phyloP scores from a whole-genome alignment of 2,113 vertebrate genomes.

The Dasyprocta punctata region DNA sequence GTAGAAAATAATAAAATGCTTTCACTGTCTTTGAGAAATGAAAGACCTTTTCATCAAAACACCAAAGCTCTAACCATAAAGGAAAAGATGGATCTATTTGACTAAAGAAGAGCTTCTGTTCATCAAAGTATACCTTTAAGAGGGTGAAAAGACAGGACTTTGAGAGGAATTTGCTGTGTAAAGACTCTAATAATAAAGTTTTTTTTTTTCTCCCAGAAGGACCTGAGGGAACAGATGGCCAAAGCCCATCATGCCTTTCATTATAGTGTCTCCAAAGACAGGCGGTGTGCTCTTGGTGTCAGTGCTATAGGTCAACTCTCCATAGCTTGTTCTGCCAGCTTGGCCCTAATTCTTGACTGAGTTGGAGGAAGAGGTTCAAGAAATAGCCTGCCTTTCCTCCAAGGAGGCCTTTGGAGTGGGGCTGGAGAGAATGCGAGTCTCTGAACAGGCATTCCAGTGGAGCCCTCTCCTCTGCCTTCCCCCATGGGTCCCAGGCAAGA shows the following conservation, averaged over 20 bases:
- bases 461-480: background rate
- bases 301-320: background rate
- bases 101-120: background rate
- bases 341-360: background rate
- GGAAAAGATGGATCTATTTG: background rate
- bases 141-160: background rate
- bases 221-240: background rate
- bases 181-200: background rate
- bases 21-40: conserved; percentile 26
- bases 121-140: background rate
- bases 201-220: background rate
- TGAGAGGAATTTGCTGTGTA: background rate
- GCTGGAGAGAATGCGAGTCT: background rate
- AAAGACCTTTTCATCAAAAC: background rate
- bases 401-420: background rate
- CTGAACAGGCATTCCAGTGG: conserved; percentile 17
- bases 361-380: background rate
- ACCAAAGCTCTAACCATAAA: background rate
- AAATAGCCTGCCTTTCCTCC: background rate
- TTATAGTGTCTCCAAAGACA: background rate
- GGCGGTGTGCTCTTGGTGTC: background rate
- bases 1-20: background rate
- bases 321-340: background rate
- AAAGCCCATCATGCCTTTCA: background rate
- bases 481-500: background rate